Evolutionary conservation across 2,888 invertebrate genomes (phyloP).

Genomic region (Brachycybe producta): DNA sequence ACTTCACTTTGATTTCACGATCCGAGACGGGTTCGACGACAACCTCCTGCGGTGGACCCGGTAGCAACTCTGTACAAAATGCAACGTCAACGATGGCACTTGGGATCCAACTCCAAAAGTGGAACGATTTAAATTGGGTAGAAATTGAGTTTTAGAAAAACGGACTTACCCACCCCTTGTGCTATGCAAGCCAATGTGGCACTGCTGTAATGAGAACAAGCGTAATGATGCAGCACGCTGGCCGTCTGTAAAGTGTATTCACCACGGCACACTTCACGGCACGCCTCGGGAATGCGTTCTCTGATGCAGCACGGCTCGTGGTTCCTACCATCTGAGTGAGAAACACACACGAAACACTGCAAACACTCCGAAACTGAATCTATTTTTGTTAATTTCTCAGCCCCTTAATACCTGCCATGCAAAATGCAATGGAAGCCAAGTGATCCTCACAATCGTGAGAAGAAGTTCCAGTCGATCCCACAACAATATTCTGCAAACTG

Average conservation of each 20-base stretch:
- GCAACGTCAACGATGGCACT: too few relatives aligned
- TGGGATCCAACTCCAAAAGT: too few relatives aligned
- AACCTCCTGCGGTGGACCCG: conserved; percentile 51
- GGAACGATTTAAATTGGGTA: conserved; percentile 1
- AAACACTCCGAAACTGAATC: too few relatives aligned
- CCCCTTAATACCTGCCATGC: conserved; percentile 37
- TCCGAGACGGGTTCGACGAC: conserved; percentile 59
- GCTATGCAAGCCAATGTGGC: conserved; percentile 69
- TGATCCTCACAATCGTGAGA: conserved; percentile 68
- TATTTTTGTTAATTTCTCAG: background rate
- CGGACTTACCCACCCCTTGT: conserved; percentile 52
- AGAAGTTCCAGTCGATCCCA: conserved; percentile 20
- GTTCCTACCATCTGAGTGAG: conserved; percentile 56
- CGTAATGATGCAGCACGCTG: conserved; percentile 68
- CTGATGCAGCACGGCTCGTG: conserved; percentile 73
- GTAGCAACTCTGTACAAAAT: conserved; percentile 49
- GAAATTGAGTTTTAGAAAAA: conserved; percentile 1
- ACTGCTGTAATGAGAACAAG: conserved; percentile 67
- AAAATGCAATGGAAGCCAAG: conserved; percentile 58
- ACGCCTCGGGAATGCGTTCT: conserved; percentile 67
- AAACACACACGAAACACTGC: background rate
- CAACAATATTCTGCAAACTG: conserved; percentile 50
- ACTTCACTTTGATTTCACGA: conserved; percentile 55
- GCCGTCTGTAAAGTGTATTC: conserved; percentile 74
- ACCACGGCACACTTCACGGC: conserved; percentile 71